A percentile compares a stretch with the other conserved stretches of the same genome.
phyloP scores from a whole-genome alignment of 2,113 vertebrate species.

The Gopherus flavomarginatus region DNA sequence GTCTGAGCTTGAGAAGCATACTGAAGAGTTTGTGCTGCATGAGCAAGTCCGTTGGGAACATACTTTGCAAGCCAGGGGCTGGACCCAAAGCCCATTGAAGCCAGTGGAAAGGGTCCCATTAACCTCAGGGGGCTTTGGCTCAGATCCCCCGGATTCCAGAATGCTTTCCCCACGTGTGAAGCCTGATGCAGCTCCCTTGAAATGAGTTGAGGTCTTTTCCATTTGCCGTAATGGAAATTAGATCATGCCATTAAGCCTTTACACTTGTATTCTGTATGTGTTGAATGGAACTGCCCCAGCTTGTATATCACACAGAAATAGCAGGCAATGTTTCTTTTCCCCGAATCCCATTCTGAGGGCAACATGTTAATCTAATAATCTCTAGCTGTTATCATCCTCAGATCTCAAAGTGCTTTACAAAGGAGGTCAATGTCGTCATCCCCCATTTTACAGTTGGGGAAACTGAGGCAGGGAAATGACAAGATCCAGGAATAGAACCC shows the following conservation, averaged over 20 bases:
- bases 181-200: background rate
- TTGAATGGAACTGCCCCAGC: background rate
- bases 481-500: no score
- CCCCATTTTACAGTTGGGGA: no score
- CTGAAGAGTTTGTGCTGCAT: background rate
- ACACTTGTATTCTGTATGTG: background rate
- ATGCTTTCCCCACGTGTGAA: background rate
- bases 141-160: background rate
- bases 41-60: background rate
- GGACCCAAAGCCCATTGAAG: background rate
- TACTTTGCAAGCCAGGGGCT: background rate
- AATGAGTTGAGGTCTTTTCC: background rate
- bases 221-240: background rate
- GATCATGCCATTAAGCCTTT: background rate
- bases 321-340: no score
- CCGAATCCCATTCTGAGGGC: no score
- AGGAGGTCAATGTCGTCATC: no score
- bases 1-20: background rate
- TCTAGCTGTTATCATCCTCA: no score
- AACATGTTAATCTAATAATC: no score
- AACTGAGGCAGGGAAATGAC: no score
- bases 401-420: no score
- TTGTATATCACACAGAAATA: background rate
- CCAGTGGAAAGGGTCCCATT: background rate
- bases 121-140: background rate